Percentiles rank a stretch among this genome's conserved stretches.
Evolutionary conservation across 2,888 invertebrate genomes (phyloP).

Genomic region (Byasa hedistus): DNA sequence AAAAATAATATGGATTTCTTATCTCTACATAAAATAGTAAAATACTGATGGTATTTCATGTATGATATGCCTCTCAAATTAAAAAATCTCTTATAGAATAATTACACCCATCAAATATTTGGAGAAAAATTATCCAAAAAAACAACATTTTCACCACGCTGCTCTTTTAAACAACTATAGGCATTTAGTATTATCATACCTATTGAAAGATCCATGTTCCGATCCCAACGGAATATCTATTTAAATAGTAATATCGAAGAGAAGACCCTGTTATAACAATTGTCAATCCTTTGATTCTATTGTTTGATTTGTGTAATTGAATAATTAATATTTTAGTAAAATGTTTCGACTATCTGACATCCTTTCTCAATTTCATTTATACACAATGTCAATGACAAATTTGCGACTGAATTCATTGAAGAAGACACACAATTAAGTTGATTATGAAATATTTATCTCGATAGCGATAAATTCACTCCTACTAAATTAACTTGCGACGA

Average conservation of each 20-base stretch:
- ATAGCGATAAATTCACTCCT: background rate
- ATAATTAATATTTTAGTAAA: constrained; percentile 28
- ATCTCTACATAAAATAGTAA: background rate
- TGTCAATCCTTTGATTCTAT: constrained; percentile 29
- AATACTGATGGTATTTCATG: background rate
- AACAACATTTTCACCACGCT: background rate
- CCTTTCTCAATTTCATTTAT: constrained; percentile 23
- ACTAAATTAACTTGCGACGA: background rate
- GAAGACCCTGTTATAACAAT: constrained; percentile 25
- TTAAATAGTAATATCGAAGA: constrained; percentile 18
- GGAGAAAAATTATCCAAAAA: background rate
- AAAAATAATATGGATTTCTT: too few species aligned
- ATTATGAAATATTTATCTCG: background rate
- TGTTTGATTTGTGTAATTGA: constrained; percentile 29
- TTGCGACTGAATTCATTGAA: background rate
- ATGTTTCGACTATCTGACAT: constrained; percentile 16
- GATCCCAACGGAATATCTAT: constrained; percentile 22
- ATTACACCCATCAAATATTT: too few species aligned
- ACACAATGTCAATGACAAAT: background rate
- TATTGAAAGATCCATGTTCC: constrained; percentile 20
- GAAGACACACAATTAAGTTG: background rate
- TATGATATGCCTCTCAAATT: background rate
- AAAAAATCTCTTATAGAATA: too few species aligned
- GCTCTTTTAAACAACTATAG: background rate
- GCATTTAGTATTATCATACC: constrained; percentile 2